Conservation (phyloP, 2,113 vertebrate genomes). For the Heptranchias perlo region DNA sequence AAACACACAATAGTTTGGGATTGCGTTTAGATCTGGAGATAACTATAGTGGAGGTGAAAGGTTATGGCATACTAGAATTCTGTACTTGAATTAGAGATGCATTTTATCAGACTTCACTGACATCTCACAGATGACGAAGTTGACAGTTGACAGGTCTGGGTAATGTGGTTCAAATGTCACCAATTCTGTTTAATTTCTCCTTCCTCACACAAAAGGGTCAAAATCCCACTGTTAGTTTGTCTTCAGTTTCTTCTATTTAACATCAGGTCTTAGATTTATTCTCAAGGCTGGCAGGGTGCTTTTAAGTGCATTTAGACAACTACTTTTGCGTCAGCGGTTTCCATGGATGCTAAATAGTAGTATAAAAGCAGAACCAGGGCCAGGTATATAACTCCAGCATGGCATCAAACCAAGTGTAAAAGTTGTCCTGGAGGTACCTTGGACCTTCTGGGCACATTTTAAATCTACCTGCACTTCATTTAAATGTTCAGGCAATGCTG, state of each 20-base stretch:
- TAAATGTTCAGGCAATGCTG: neutral
- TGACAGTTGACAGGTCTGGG: neutral
- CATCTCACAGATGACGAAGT: neutral
- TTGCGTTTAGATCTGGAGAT: neutral
- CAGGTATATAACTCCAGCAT: neutral
- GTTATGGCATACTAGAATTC: neutral
- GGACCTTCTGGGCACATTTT: neutral
- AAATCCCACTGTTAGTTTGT: neutral
- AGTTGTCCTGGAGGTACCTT: neutral
- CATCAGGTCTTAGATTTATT: neutral
- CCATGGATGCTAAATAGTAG: neutral
- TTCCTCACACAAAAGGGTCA: neutral
- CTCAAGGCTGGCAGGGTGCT: neutral
- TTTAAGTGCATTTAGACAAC: neutral
- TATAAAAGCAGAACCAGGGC: neutral
- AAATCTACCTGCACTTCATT: neutral
- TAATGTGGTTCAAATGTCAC: neutral
- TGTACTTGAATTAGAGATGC: neutral
- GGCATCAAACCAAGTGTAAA: neutral
- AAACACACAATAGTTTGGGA: neutral
- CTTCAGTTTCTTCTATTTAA: neutral
- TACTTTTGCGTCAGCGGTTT: neutral
- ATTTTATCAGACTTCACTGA: neutral
- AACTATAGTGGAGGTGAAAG: neutral
- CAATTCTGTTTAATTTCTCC: neutral